Base-by-base conservation (phyloP, 2,888 invertebrate genomes). In the Dryocosmus kuriphilus region DNA sequence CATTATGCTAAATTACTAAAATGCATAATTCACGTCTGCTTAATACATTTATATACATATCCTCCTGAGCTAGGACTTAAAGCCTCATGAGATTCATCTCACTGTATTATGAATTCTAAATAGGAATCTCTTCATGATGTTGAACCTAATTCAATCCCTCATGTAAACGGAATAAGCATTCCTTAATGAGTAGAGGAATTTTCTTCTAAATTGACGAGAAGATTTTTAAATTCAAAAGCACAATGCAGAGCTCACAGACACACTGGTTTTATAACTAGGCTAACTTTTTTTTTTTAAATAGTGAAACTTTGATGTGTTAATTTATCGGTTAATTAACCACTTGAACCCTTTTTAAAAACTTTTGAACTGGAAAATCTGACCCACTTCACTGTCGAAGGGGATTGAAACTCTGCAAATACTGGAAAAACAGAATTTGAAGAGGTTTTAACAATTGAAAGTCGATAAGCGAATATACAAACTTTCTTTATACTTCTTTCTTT, bases 1-100 rank as follows among this genome's bases (percentile, higher is more conserved):
- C 51, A 63, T 63, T 63, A 63, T 63, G 35, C 14, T 63, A n/a
- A 63, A 63, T 32, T 32, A 7, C 30, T 24, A 35, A 19, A n/a
- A 35, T 63, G 35, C 16, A 63, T 63, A n/a, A 63, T 63, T 63
- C 22, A 63, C 8, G n/a, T 35, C 19, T 35, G 11, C 35, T 63
- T 63, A 35, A 35, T 63, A 9, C n/a, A 35, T 35, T 62, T 35
- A 16, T 0, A 35, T 14, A 16, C 14, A 38, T 38, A 3, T 4
- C 38, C 14, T 4, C 38, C 14, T 38, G 38, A 38, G 38, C 14
- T 14, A 38, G 14, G 14, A 38, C 38, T 38, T 0, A 38, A 38
- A 38, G 14, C 14, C 14, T 38, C 38, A 14, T 14, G 38, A 38
- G 38, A 14, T 14, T 38, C 38, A 38, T 38, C 38, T 14, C 7